Evolutionary conservation across 2,888 invertebrate genomes (phyloP).

Genomic region (Hecatera dysodea): DNA sequence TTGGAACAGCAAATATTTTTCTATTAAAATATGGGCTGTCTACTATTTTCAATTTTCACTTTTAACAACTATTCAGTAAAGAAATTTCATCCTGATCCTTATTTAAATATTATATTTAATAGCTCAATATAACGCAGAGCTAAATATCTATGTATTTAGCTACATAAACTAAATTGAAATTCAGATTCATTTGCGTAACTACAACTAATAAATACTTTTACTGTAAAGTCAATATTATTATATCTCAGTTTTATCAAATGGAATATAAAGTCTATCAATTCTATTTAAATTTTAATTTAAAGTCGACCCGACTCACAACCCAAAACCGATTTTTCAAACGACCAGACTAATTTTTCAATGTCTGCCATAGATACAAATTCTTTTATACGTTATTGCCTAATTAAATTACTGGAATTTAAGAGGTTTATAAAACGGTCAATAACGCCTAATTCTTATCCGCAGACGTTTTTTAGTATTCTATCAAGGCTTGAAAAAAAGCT

Average conservation of each 20-base stretch:
- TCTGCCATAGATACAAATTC: slow-evolving; percentile 62
- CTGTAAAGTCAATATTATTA: slow-evolving; percentile 7
- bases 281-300: slow-evolving; percentile 49
- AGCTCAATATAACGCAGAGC: background rate
- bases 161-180: background rate
- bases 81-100: background rate
- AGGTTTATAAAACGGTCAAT: background rate
- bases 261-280: slow-evolving; percentile 38
- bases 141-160: background rate
- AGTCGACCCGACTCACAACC: slow-evolving; percentile 49
- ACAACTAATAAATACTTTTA: background rate
- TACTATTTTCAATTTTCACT: background rate
- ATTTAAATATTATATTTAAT: background rate
- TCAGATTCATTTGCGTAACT: background rate
- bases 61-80: background rate
- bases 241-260: slow-evolving; percentile 14
- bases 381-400: slow-evolving; percentile 66
- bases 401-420: slow-evolving; percentile 27
- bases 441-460: background rate
- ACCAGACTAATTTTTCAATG: slow-evolving; percentile 69
- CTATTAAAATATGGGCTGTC: background rate
- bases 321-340: slow-evolving; percentile 67
- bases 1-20: background rate
- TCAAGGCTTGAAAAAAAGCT: background rate
- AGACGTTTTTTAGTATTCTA: background rate